A percentile compares a stretch with the other conserved stretches of the same genome.
These are phyloP conservation scores for Laspeyria flexula DNA, from an alignment of 2,888 invertebrate genomes.

Conservation along the genomic window DNA sequence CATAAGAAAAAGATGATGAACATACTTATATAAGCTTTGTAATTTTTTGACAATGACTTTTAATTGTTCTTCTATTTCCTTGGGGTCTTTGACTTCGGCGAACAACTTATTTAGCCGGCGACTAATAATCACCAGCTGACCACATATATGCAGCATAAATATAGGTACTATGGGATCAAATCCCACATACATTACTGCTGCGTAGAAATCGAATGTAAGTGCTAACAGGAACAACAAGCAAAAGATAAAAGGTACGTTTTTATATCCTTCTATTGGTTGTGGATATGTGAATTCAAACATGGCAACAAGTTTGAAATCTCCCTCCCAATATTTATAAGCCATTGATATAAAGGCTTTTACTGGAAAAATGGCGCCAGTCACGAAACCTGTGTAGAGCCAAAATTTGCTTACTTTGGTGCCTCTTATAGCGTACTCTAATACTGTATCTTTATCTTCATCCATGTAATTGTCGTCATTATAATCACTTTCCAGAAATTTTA, in stretches of 20 bases:
- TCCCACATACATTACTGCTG: conserved; percentile 56
- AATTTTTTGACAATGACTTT: conserved; percentile 58
- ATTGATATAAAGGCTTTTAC: conserved; percentile 59
- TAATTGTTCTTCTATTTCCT: conserved; percentile 51
- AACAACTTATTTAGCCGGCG: conserved; percentile 55
- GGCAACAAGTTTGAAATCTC: conserved; percentile 52
- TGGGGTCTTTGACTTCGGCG: conserved; percentile 29
- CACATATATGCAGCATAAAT: conserved; percentile 67
- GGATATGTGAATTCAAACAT: conserved; percentile 65
- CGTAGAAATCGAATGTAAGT: conserved; percentile 52
- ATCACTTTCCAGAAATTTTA: conserved; percentile 57
- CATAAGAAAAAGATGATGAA: not conserved
- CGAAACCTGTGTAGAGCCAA: conserved; percentile 53
- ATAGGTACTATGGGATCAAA: conserved; percentile 75
- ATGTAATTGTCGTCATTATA: conserved; percentile 48
- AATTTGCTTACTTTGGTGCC: conserved; percentile 55
- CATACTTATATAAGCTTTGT: conserved; percentile 62
- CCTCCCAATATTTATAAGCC: conserved; percentile 49
- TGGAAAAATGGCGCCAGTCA: conserved; percentile 57
- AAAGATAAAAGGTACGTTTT: conserved; percentile 44
- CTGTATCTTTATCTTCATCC: conserved; percentile 51
- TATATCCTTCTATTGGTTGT: conserved; percentile 50
- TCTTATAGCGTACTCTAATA: conserved; percentile 50
- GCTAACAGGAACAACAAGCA: conserved; percentile 41
- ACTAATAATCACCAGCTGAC: conserved; percentile 65